phyloP scores from a whole-genome alignment of 2,113 vertebrate species.

The Bambusicola thoracicus region DNA sequence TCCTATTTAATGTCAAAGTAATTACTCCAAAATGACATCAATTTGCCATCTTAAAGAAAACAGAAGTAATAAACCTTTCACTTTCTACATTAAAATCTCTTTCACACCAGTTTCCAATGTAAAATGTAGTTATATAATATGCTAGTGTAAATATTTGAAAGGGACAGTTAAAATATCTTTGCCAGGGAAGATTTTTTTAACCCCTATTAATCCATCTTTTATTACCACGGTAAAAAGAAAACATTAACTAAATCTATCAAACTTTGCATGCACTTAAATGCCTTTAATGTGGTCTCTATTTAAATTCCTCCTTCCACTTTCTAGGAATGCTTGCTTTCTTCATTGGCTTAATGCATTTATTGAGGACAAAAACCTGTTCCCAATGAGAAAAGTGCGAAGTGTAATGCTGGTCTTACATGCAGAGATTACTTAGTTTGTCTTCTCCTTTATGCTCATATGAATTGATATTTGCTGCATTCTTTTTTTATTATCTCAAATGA shows the following conservation, averaged over 20 bases:
- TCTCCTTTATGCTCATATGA: not conserved
- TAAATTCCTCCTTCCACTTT: not conserved
- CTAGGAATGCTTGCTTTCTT: not conserved
- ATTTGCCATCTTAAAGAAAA: constrained; percentile 20
- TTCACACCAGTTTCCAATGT: not conserved
- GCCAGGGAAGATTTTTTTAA: constrained; percentile 15
- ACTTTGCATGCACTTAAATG: not conserved
- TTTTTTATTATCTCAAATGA: not conserved
- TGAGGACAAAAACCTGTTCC: not conserved
- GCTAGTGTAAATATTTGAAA: constrained; percentile 12
- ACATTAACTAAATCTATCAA: not conserved
- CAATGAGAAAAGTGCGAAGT: not conserved
- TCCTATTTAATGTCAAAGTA: constrained; percentile 43
- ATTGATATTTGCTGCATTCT: not conserved
- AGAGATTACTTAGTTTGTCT: not conserved
- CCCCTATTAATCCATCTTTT: not conserved
- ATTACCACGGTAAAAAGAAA: not conserved
- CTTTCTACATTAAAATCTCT: not conserved
- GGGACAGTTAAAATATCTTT: not conserved
- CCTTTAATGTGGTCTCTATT: not conserved
- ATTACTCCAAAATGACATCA: constrained; percentile 39
- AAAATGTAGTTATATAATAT: not conserved
- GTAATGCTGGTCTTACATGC: not conserved
- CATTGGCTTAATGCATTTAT: not conserved
- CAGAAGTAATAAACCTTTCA: constrained; percentile 37